Base-by-base conservation (phyloP, 2,888 invertebrate genomes). In the Apomyelois bistriatella region DNA sequence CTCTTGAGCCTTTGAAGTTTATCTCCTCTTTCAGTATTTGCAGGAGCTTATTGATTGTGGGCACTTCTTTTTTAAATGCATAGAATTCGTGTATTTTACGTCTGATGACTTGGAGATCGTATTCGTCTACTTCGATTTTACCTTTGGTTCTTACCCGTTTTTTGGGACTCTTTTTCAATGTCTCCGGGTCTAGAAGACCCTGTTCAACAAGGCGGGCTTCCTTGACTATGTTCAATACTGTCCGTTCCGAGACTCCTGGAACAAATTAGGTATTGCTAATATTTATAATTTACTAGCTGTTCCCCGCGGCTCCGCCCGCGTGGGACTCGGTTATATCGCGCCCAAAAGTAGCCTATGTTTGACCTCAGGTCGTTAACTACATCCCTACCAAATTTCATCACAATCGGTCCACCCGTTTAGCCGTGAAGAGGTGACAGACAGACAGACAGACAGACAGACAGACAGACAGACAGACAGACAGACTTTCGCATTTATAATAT, bases 61-160 rank as follows among this genome's bases (percentile, higher is more conserved):
- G 89, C 1, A 89, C 89, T 68, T 89, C 89, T 67, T 89, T 89
- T 57, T 89, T 89, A 56, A 81, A 89, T 8, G 89, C 77, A 57
- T 89, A 89, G 62, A 89, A 89, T 59, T 89, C 89, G n/a, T 89
- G 88, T 30, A 89, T 87, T 61, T 88, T 88, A 48, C 87, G 69
- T 37, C 86, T 65, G 13, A 89, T 89, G 0, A 89, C 86, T 74
- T 86, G 85, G 28, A 89, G 66, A 56, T 89, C 88, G 60, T 82
- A 88, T 58, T 89, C 88, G 40, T 85, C 88, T 0, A 89, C 85
- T 67, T 89, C 89, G 53, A 89, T 89, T 62, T 83, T 86, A 13
- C 89, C 89, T 67, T 87, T 89, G 1, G 87, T 88, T 35, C 89
- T 64, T 1, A 88, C 80, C 37, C 89, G 74, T 66, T 87, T 89